Conservation (phyloP, 2,797 vertebrate species). For the Phylloscopus collybita region DNA sequence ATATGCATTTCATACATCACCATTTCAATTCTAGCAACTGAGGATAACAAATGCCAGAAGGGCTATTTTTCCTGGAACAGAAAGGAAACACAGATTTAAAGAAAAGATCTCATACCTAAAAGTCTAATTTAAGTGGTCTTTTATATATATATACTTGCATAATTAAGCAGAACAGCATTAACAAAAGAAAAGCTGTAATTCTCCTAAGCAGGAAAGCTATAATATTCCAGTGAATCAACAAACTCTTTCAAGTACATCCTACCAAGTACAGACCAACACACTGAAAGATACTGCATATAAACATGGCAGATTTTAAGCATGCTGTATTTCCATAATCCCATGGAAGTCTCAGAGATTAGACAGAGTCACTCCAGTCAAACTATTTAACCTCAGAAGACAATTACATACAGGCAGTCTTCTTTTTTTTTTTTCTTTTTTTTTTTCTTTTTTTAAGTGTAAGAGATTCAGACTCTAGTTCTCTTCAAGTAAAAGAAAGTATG, state of each 20-base stretch:
- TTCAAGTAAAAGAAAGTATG: neutral
- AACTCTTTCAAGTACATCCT: neutral
- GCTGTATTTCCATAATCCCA: neutral
- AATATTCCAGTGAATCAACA: neutral
- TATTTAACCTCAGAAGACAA: neutral
- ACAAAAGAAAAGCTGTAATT: neutral
- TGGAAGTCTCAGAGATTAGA: neutral
- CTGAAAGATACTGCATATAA: neutral
- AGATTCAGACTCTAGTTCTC: neutral
- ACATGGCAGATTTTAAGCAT: neutral
- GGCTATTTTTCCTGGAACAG: neutral
- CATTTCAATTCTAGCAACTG: neutral
- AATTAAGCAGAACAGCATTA: neutral
- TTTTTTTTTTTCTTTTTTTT: neutral
- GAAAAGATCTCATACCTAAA: neutral
- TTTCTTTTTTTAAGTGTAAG: neutral
- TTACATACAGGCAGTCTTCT: neutral
- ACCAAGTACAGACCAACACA: neutral
- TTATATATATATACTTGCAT: neutral
- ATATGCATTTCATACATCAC: neutral
- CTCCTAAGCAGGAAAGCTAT: neutral
- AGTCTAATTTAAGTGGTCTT: neutral
- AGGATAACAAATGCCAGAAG: neutral
- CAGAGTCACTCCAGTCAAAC: neutral
- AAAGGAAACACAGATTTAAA: neutral